Conservation (phyloP, 2,113 vertebrate genomes). For the Bos indicus region DNA sequence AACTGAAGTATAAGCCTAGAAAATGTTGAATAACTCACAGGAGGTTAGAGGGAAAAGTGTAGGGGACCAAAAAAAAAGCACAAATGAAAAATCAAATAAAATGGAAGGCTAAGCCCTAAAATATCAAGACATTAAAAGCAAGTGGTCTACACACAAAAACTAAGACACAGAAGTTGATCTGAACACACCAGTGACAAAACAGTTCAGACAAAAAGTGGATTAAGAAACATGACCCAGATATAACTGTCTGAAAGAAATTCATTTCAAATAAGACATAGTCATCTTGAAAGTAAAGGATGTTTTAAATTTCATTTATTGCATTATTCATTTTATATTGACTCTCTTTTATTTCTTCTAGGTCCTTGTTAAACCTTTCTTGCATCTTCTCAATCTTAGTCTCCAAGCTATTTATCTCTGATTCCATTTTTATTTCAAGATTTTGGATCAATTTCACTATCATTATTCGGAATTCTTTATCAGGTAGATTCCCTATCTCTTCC, state of each 20-base stretch:
- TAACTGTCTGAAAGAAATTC: neutral
- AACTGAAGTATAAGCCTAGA: neutral
- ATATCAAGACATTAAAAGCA: neutral
- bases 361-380: no score
- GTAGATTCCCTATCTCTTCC: no score
- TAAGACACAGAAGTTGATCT: neutral
- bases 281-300: neutral
- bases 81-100: neutral
- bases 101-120: neutral
- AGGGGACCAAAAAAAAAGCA: neutral
- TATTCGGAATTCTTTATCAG: no score
- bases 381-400: no score
- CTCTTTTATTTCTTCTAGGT: no score
- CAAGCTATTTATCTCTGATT: no score
- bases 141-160: neutral
- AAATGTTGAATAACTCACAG: neutral
- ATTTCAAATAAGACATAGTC: neutral
- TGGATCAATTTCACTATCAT: no score
- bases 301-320: no score
- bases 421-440: no score
- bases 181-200: neutral
- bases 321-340: no score
- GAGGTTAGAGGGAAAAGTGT: neutral
- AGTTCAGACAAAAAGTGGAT: neutral
- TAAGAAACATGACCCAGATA: neutral